Base-by-base conservation (phyloP, 1,140 invertebrate species). In the Bombus sylvicola region DNA sequence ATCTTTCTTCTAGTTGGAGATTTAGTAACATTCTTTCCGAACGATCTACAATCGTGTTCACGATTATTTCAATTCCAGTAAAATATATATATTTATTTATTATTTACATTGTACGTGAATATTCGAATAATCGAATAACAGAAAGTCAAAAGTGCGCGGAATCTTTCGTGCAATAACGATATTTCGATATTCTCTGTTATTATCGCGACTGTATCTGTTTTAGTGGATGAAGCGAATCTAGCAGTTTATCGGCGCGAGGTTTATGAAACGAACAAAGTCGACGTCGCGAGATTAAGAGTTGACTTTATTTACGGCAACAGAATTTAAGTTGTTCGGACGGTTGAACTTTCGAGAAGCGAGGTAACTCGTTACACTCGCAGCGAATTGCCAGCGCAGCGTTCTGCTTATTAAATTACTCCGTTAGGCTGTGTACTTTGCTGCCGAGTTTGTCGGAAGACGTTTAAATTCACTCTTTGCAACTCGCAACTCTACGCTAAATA, bases 351-450 rank as follows among this genome's bases (percentile, higher is more conserved):
- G 22, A 53, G 78, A 47, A 22, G 31, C 43, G 22, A n/a, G 43
- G 28, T n/a, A 78, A 78, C 76, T 78, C 39, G 76, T 78, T 78
- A 66, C 76, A 66, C 43, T 78, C n/a, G 57, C 39, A 12, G n/a
- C 64, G 78, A 69, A 71, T 53, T 71, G 78, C 34, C 66, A 12
- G 62, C 41, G 22, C 12, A 5, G 25, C 43, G 31, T 34, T 68
- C 22, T n/a, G 47, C 22, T 79, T 79, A 68, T 79, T 79, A 79
- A 79, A 68, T 68, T 79, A 68, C 62, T 68, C 41, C 31, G 77
- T 79, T 79, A 47, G 62, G 62, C 41, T 28, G 41, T 68, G 41
- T 68, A 68, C 62, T 68, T 47, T 68, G 10, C 22, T 10, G 41
- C 25, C 13, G 62, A 68, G 39, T 79, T 79, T 37, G 62, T 34